Base-by-base conservation (phyloP, 1,140 invertebrate genomes). In the Orchestia grillus region DNA sequence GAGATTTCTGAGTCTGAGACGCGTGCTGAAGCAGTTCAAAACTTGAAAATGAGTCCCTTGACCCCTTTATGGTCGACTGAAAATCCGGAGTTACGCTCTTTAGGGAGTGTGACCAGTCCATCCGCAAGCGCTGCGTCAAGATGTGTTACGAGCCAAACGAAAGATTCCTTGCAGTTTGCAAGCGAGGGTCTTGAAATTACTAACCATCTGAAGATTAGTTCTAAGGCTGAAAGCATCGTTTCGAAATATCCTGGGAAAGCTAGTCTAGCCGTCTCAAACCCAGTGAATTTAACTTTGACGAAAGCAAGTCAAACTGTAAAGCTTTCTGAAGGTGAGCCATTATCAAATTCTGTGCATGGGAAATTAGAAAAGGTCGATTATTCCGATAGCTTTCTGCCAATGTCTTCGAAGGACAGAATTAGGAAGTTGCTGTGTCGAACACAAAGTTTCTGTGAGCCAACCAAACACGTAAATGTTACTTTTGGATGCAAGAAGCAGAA, bases 371-470 rank as follows among this genome's bases (percentile, higher is more conserved):
- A 77, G 36, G 28, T 36, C 11, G 28, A 15, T 77, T 36, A 77
- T 77, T 77, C 62, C 28, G 62, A n/a, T n/a, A n/a, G 62, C 62
- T 3, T 1, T 36, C 36, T 77, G 28, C 11, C 11, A 77, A 77
- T 36, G 62, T 77, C 1, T 36, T 77, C 62, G 11, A 91, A 91
- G 42, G 41, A 91, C 11, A 91, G 42, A 91, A 91, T 91, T 91
- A 19, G 88, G 42, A 91, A 91, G 88, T 41, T 91, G 41, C 88
- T 91, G 3, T 91, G 88, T 91, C 41, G 88, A 91, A 91, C 88
- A 11, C 88, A 36, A 41, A 91, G 88, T 44, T 91, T 91, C 28
- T 91, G 6, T 91, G 88, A 91, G 42, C 88, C 88, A 43, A 11
- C 88, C 44, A 4, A 41, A 91, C 8, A 91, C 23, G 42, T 43